phyloP scores from a whole-genome alignment of 23 tunicate species.

The Pegea sp. region DNA sequence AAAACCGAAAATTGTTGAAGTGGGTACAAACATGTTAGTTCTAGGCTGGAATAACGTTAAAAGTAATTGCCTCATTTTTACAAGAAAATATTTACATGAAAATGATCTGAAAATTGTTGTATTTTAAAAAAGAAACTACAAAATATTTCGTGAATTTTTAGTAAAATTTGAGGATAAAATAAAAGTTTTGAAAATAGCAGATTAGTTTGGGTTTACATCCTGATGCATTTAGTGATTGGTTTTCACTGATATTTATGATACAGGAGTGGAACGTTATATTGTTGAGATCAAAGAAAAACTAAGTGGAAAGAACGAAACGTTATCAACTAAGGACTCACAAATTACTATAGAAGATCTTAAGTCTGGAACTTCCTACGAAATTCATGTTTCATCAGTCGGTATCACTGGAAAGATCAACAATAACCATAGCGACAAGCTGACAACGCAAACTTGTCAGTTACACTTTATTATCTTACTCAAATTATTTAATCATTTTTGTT shows the following conservation, averaged over 20 bases:
- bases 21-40: neutral
- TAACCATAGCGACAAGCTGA: neutral
- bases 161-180: too few relatives aligned
- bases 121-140: too few relatives aligned
- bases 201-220: too few relatives aligned
- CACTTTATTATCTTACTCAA: neutral
- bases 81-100: too few relatives aligned
- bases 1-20: neutral
- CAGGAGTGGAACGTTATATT: neutral
- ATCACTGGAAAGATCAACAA: neutral
- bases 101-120: too few relatives aligned
- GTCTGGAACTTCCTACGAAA: neutral
- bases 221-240: too few relatives aligned
- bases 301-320: neutral
- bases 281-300: neutral
- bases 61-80: too few relatives aligned
- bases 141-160: too few relatives aligned
- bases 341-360: neutral
- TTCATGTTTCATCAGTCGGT: neutral
- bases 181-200: too few relatives aligned
- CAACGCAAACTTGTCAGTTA: slow-evolving; percentile 1
- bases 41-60: neutral
- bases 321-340: neutral
- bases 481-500: neutral
- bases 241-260: neutral